Percentiles rank a stretch among this genome's conserved stretches.
Evolutionary conservation across 2,113 vertebrate species (phyloP).

Genomic region (Ophiodon elongatus): DNA sequence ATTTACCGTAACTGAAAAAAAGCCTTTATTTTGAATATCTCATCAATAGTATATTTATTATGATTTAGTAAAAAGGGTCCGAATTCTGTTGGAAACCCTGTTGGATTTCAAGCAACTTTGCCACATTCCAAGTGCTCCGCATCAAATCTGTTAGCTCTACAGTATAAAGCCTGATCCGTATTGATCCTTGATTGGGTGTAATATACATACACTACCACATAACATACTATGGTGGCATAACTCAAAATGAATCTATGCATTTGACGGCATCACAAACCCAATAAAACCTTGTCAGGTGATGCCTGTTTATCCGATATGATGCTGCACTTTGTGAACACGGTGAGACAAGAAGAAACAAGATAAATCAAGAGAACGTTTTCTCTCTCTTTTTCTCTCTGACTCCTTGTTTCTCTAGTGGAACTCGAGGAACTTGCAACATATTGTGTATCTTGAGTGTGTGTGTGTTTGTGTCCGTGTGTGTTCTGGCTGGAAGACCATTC

Average conservation of each 20-base stretch:
- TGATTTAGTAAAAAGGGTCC: not conserved
- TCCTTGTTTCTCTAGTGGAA: slow-evolving; percentile 29
- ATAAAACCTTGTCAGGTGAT: not conserved
- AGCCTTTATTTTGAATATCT: not conserved
- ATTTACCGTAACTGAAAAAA: not conserved
- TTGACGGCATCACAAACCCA: not conserved
- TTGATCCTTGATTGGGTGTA: not conserved
- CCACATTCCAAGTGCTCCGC: not conserved
- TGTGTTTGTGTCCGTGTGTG: slow-evolving; percentile 56
- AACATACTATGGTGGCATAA: not conserved
- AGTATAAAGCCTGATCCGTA: not conserved
- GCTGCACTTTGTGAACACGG: not conserved
- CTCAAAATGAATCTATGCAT: not conserved
- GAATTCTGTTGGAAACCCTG: too few relatives aligned
- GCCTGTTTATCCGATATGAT: not conserved
- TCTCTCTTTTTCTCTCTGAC: not conserved
- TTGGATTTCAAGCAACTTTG: not conserved
- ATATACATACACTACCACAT: not conserved
- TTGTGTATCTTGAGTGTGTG: slow-evolving; percentile 32
- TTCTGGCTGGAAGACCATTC: slow-evolving; percentile 70
- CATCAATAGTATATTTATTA: not conserved
- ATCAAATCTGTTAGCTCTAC: not conserved
- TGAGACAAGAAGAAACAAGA: slow-evolving; percentile 35
- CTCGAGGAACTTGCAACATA: slow-evolving; percentile 48
- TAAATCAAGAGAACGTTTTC: slow-evolving; percentile 23